Base-by-base conservation (phyloP, 2,797 vertebrate species). In the Melopsittacus undulatus region DNA sequence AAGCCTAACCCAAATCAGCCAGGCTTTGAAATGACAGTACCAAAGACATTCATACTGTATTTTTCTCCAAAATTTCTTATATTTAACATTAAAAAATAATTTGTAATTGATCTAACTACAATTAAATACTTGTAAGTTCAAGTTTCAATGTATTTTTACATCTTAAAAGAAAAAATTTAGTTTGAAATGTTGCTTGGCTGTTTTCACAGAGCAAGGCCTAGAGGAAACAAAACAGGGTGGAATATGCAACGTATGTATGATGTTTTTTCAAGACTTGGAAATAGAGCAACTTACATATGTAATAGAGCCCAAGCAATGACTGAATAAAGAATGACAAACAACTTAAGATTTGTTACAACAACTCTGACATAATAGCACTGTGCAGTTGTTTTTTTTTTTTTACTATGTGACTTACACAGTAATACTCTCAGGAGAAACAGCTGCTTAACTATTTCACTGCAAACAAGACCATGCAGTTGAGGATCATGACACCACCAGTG, bases 231-330 rank as follows among this genome's bases (percentile, higher is more conserved):
- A 89, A 86, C 10, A 66, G 51, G 8, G 32, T 45, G 21, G 87
- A 87, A 92, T 68, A 89, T 15, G n/a, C 70, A 70, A 87, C 3
- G 6, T 49, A 63, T 18, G 19, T 70, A 85, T 22, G 45, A 74
- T 87, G 56, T 49, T 94, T 89, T 92, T 94, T 70, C 78, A 93
- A 85, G 61, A 69, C 19, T 77, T 83, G 92, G 84, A 92, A 95
- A 94, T 43, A 83, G 75, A 87, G 69, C 49, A 89, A 91, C 72
- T 89, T 72, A 83, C 19, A 49, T 57, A 85, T 66, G 32, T 75
- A 94, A 89, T 8, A 78, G 48, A 93, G 61, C 40, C 48, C 40
- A 93, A 84, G 68, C 30, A 85, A 80, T 52, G 78, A 93, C 38
- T 72, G 78, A 89, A 89, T 61, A 62, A 90, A 94, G 75, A 92